phyloP scores from a whole-genome alignment of 2,888 invertebrate genomes.

The Encarsia formosa region DNA sequence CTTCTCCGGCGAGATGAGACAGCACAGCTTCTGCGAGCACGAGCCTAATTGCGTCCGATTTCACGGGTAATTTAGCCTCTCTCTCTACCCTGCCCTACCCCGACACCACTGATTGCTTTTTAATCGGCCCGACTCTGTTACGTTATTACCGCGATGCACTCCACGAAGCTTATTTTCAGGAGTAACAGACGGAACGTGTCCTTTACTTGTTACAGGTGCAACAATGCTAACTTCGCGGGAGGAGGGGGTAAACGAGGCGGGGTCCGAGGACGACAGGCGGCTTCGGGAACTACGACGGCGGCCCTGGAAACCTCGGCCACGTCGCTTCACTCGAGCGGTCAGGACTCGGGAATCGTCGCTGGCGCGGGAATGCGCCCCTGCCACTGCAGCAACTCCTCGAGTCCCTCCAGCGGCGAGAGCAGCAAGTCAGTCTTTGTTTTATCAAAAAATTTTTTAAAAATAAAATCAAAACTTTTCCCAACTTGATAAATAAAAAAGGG shows the following conservation, averaged over 20 bases:
- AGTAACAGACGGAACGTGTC: too few species aligned
- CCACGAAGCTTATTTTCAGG: too few species aligned
- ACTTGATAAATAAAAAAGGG: too few species aligned
- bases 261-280: conserved; percentile 1
- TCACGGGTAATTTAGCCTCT: conserved; percentile 41
- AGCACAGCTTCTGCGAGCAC: conserved; percentile 43
- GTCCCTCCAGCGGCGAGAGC: conserved; percentile 66
- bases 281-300: conserved; percentile 37
- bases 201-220: too few species aligned
- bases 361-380: conserved; percentile 52
- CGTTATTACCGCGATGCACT: too few species aligned
- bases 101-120: too few species aligned
- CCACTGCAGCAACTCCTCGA: conserved; percentile 65
- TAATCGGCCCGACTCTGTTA: too few species aligned
- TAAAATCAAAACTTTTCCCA: too few species aligned
- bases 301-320: conserved; percentile 70
- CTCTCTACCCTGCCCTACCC: too few species aligned
- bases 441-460: too few species aligned
- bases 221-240: too few species aligned
- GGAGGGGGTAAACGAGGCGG: too few species aligned
- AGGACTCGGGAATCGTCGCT: conserved; percentile 71
- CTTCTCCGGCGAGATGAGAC: conserved; percentile 40
- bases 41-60: conserved; percentile 43
- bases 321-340: conserved; percentile 77
- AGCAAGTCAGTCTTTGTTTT: conserved; percentile 65